phyloP scores from a whole-genome alignment of 1,140 invertebrate species.

The Listronotus bonariensis region DNA sequence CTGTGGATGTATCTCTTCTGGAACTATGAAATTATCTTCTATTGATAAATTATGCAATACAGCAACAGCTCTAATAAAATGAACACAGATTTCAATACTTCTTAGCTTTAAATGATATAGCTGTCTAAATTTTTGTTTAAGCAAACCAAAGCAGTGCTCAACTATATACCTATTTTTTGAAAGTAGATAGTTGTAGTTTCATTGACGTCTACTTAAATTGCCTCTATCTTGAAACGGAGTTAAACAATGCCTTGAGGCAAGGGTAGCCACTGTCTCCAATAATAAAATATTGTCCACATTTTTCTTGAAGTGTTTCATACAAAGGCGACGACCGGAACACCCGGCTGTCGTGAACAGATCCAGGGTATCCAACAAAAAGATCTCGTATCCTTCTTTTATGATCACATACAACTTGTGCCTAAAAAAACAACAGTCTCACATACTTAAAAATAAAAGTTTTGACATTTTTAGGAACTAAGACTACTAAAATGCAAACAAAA shows the following conservation, averaged over 20 bases:
- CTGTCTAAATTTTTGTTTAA: constrained; percentile 23
- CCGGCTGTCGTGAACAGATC: too few species aligned
- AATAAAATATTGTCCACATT: constrained; percentile 24
- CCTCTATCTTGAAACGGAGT: constrained; percentile 29
- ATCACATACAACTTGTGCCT: too few species aligned
- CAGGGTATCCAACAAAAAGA: too few species aligned
- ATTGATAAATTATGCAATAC: neutral
- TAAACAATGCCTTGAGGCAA: constrained; percentile 18
- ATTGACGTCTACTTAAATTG: constrained; percentile 13
- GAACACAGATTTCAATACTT: constrained; percentile 15
- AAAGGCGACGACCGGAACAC: too few species aligned
- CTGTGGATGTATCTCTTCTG: too few species aligned
- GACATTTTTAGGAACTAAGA: too few species aligned
- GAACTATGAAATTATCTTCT: constrained; percentile 1
- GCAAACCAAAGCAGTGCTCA: constrained; percentile 35
- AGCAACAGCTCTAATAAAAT: constrained; percentile 2
- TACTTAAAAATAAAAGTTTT: too few species aligned
- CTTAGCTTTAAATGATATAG: constrained; percentile 18
- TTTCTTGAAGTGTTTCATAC: too few species aligned
- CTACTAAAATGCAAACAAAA: too few species aligned
- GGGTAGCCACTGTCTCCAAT: constrained; percentile 33
- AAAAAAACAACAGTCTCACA: too few species aligned
- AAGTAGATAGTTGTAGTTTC: constrained; percentile 31
- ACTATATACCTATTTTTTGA: constrained; percentile 30
- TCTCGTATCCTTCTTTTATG: too few species aligned